A percentile compares a stretch with the other conserved stretches of the same genome.
These are phyloP conservation scores for Protobothrops flavoviridis DNA, from an alignment of 2,113 vertebrate species.

Conservation along the genomic window DNA sequence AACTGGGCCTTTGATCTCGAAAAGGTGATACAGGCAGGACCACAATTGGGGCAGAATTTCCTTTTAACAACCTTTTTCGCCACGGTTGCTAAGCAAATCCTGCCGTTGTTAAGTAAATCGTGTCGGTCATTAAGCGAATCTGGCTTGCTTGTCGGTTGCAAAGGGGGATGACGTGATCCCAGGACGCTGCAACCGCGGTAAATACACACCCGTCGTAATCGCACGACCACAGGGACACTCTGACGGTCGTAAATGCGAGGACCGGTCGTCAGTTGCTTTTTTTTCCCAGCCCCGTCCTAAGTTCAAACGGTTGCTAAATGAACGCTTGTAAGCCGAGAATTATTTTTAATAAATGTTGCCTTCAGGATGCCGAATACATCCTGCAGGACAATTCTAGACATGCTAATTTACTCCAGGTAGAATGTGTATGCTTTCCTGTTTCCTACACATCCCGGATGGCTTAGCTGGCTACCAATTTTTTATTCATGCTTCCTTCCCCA, in stretches of 20 bases:
- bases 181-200: no score
- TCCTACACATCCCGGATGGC: not conserved
- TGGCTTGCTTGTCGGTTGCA: no score
- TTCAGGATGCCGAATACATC: not conserved
- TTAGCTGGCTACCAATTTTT: not conserved
- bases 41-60: not conserved
- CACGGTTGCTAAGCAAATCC: not conserved
- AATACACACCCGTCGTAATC: no score
- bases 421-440: not conserved
- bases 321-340: not conserved
- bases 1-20: not conserved
- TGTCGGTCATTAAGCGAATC: not conserved
- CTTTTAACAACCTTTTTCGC: no score
- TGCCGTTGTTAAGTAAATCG: not conserved
- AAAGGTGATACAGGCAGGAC: not conserved
- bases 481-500: not conserved
- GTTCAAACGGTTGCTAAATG: not conserved
- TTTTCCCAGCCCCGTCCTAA: not conserved
- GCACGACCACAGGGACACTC: no score
- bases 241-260: not conserved
- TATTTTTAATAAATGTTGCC: not conserved
- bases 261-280: not conserved
- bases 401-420: not conserved
- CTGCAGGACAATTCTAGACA: not conserved
- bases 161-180: no score